Evolutionary conservation across 1,140 invertebrate species (phyloP), one percentile per base, ranked within the genome.

Genomic region (Tenebrio molitor): DNA sequence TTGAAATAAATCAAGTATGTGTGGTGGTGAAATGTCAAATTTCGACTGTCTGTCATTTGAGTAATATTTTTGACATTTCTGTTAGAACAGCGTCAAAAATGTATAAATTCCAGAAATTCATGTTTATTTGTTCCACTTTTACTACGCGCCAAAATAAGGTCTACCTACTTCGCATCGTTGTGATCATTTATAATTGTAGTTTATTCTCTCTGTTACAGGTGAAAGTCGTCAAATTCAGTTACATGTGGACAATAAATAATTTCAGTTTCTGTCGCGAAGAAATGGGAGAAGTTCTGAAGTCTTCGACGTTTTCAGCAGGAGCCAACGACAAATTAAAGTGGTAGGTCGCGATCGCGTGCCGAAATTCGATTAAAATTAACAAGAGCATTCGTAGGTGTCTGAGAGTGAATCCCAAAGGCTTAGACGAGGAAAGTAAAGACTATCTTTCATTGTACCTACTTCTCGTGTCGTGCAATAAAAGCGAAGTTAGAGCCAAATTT

Each of bases 231-330:
- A 99, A 99, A 87, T 99, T 99, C 89, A 97, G 95, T 86, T 99
- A 99, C 86, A 99, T 99, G 95, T 99, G 98, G 98, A 99, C 97
- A 81, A 99, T 99, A 88, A 99, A 99, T 86, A 99, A 99, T 90
- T 99, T 99, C 87, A 98, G 96, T 88, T 99, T 99, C 88, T 97
- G 96, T 86, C 92, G 96, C 75, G 97, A 99, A 88, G 97, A 99
- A 88, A 99, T 99, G 97, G 97, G 97, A 77, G 97, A 99, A 89
- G 97, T 99, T 72, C 89, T 99, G 80, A 99, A 99, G 89, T 99
- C 97, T 85, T 99, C 97, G 75, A 99, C 97, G 75, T 99, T 99
- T 87, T 99, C 97, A 66, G 97, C 97, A 62, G 97, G 97, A 83
- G 94, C 96, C 83, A 99, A 98, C 88, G 97, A 99, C 85, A 99